Percentiles rank a stretch among this genome's conserved stretches.
These are phyloP conservation scores for Crocidura indochinensis DNA, from an alignment of 2,797 vertebrate species.

Conservation along the genomic window DNA sequence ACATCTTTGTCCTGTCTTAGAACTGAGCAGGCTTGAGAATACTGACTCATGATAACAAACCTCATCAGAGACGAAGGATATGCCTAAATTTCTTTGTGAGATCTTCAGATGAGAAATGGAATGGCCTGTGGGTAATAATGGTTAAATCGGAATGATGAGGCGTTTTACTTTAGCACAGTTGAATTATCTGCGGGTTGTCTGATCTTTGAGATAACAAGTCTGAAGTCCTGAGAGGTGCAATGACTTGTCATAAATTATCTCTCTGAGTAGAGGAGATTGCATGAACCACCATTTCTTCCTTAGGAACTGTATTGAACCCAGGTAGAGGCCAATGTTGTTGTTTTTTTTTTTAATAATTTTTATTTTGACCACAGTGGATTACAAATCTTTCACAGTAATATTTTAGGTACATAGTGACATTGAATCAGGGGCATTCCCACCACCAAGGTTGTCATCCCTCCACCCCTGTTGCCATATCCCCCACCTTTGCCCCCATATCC, in stretches of 20 bases:
- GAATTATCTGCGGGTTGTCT: slow-evolving; percentile 11
- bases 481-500: no score
- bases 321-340: no score
- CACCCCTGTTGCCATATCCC: no score
- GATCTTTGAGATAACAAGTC: slow-evolving; percentile 51
- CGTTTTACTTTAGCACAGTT: not conserved
- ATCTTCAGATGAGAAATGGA: slow-evolving; percentile 39
- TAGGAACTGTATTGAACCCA: not conserved
- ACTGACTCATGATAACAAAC: slow-evolving; percentile 14
- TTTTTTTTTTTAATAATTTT: no score
- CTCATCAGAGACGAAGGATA: slow-evolving; percentile 17
- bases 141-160: not conserved
- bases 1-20: slow-evolving; percentile 12
- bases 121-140: not conserved
- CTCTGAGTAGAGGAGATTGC: not conserved
- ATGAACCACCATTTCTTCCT: not conserved
- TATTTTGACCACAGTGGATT: no score
- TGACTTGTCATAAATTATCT: not conserved
- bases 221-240: not conserved
- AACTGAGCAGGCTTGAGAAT: not conserved
- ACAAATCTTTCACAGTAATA: no score
- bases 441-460: no score
- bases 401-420: no score
- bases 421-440: no score
- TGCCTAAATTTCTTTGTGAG: not conserved